Evolutionary conservation across 2,888 invertebrate genomes (phyloP), one percentile per base, ranked within the genome.

Genomic region (Agonum fuliginosum): DNA sequence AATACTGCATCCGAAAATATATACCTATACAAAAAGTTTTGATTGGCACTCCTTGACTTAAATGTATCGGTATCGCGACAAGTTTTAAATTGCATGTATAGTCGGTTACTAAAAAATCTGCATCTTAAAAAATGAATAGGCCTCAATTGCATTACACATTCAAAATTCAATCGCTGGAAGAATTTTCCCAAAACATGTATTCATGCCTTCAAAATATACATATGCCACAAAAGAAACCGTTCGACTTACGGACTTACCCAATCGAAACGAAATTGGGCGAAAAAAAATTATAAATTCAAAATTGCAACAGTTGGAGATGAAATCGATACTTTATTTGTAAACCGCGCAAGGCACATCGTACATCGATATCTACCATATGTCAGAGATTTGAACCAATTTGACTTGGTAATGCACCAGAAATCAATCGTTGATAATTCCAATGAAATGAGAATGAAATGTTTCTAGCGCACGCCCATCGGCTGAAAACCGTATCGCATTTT

Each of bases 311-410:
- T 81, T 81, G 79, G 81, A 81, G 69, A n/a, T 78, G 83, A 82
- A 83, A 83, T 83, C 79, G 83, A 83, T 83, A 83, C 82, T 82
- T 82, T 82, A 81, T 81, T 80, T 79, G 79, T 27, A 20, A 30
- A 71, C 20, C 51, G 8, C 19, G 27, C 17, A n/a, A n/a, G n/a
- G n/a, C n/a, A n/a, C n/a, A n/a, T n/a, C n/a, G n/a, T n/a, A 69
- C 14, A 17, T 46, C 37, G 22, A 74, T 74, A 43, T 51, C 74
- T 17, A 43, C 12, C 74, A 74, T 43, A 74, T 74, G 74, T 74
- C 74, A 74, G 10, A 10, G 72, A 70, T 70, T 51, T 51, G 10
- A 41, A 5, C 27, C 43, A 46, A 71, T 74, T 74, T 74, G 74
- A 74, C 74, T 74, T 74, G 74, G 62, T 62, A 74, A 74, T 74